Percentiles rank a stretch among this genome's conserved stretches.
Conservation (phyloP, 2,797 vertebrate genomes). For the Pelobates cultripes region DNA sequence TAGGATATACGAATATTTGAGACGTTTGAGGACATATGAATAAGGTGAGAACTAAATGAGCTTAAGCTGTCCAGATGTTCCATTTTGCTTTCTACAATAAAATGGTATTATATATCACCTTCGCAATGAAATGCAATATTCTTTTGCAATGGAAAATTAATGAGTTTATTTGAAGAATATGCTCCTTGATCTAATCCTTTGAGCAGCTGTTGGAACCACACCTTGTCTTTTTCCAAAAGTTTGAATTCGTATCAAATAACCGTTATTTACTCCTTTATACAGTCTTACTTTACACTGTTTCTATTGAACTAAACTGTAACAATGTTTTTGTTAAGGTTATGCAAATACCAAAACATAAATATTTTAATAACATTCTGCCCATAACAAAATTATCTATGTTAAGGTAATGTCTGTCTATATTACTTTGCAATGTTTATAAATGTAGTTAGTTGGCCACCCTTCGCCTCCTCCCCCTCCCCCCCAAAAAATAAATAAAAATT, state of each 20-base stretch:
- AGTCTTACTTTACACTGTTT: not conserved
- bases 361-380: too few species aligned
- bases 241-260: constrained; percentile 13
- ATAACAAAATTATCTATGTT: too few species aligned
- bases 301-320: not conserved
- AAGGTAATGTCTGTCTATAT: too few species aligned
- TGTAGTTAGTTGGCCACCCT: too few species aligned
- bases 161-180: constrained; percentile 27
- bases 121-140: constrained; percentile 27
- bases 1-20: too few species aligned
- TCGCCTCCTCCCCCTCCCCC: too few species aligned
- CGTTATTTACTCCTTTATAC: not conserved
- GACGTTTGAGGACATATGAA: too few species aligned
- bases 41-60: constrained; percentile 1
- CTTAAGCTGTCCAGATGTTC: constrained; percentile 27
- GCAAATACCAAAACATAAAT: too few species aligned
- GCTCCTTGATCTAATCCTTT: constrained; percentile 17
- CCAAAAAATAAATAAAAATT: too few species aligned
- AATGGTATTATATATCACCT: constrained; percentile 32
- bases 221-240: not conserved
- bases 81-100: constrained; percentile 20
- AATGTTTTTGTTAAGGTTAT: not conserved
- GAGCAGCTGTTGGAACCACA: constrained; percentile 16
- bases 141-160: constrained; percentile 24
- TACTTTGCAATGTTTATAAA: too few species aligned